phyloP scores from a whole-genome alignment of 2,113 vertebrate species.

The Thryonomys swinderianus region DNA sequence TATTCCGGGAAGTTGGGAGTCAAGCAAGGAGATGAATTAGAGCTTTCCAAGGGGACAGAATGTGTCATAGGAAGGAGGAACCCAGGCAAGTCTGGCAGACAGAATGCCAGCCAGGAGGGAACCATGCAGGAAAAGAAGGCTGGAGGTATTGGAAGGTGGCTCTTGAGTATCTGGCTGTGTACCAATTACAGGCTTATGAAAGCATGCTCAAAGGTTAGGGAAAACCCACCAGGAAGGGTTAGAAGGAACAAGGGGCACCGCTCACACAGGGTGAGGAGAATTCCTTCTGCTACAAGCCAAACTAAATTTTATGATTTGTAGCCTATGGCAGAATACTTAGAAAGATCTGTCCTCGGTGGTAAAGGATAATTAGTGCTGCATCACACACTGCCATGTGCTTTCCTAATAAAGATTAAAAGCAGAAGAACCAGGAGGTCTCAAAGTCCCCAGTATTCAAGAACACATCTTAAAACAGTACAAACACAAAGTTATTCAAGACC shows the following conservation, averaged over 20 bases:
- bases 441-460: neutral
- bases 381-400: neutral
- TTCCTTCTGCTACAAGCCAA: neutral
- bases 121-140: neutral
- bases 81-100: neutral
- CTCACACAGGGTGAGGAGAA: neutral
- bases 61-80: fast-evolving
- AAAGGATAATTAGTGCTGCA: neutral
- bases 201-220: neutral
- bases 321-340: neutral
- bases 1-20: neutral
- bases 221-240: neutral
- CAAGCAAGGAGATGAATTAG: neutral
- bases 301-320: neutral
- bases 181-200: neutral
- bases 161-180: neutral
- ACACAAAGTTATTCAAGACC: neutral
- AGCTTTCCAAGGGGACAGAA: neutral
- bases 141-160: neutral
- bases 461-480: neutral
- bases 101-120: neutral
- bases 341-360: neutral
- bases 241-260: neutral
- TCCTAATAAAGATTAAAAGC: neutral
- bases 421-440: neutral